Base-by-base conservation (phyloP, 2,797 vertebrate genomes). In the Acanthiza pusilla region DNA sequence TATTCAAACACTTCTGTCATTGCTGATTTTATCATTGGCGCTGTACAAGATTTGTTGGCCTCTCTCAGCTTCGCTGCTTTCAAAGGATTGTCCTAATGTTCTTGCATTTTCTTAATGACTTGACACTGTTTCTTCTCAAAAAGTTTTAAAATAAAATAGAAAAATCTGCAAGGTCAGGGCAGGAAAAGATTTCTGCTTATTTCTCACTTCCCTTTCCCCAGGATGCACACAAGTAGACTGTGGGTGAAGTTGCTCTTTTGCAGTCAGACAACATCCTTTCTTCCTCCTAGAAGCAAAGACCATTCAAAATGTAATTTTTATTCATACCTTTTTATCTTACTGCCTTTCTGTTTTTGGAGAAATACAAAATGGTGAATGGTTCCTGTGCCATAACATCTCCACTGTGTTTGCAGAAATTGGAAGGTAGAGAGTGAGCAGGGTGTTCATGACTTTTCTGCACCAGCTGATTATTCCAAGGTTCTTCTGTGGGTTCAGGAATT, bases 321-420 rank as follows among this genome's bases (percentile, higher is more conserved):
- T 71, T 75, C 32, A 3, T 42, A 1, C 21, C 8, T 50, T 72
- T 32, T 78, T 23, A 9, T 71, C 23, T 51, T 55, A 8, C 38
- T 38, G 25, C 51, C 42, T 23, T 47, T 38, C 45, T 83, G 16
- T 16, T 43, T 58, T 48, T 22, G 17, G 62, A 13, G 36, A 61
- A 61, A 38, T 40, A 47, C 0, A 0, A 27, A 61, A 23, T 5
- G 12, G 16, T 71, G 79, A 29, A 27, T n/a, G 32, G 38, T 26
- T 77, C 61, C 57, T 55, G 30, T 17, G 29, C 60, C 3, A 0
- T 10, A 13, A 10, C 40, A 27, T 14, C 54, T 34, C 27, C 16
- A 1, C 55, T 22, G 1, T 1, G 1, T 3, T n/a, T 30, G 54
- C 50, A 55, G 60, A 2, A 9, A 19, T 1, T 7, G 53, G 45